Evolutionary conservation across 2,888 invertebrate species (phyloP).

Genomic region (Cerceris ruficornis): DNA sequence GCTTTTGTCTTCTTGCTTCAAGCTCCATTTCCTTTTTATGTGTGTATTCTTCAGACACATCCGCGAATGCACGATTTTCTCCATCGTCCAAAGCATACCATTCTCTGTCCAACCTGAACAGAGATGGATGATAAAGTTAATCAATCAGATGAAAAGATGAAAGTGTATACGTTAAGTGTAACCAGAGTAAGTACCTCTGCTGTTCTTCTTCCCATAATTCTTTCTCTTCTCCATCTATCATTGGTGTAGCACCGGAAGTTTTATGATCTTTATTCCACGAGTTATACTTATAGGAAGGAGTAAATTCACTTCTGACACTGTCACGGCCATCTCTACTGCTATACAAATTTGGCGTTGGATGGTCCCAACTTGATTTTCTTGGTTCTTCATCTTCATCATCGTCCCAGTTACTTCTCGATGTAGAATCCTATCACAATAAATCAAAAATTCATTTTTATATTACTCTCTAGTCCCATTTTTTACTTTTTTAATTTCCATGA

Average conservation of each 20-base stretch:
- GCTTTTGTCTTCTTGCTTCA: conserved; percentile 93
- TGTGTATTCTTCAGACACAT: conserved; percentile 95
- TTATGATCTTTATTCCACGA: conserved; percentile 88
- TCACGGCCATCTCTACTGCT: conserved; percentile 77
- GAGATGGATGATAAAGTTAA: not conserved
- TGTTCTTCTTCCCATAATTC: conserved; percentile 96
- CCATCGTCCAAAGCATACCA: conserved; percentile 99
- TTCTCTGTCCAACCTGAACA: conserved; percentile 91
- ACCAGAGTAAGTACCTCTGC: conserved; percentile 79
- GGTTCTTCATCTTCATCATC: conserved; percentile 85
- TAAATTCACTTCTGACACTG: conserved; percentile 85
- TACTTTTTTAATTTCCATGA: too few relatives aligned
- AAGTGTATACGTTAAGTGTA: not conserved
- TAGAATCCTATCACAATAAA: conserved; percentile 80
- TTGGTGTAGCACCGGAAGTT: conserved; percentile 86
- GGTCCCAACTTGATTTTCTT: conserved; percentile 94
- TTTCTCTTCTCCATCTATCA: conserved; percentile 85
- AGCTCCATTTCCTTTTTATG: conserved; percentile 96
- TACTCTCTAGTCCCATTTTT: too few relatives aligned
- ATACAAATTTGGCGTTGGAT: conserved; percentile 91
- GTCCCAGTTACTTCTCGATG: conserved; percentile 89
- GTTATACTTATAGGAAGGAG: conserved; percentile 94
- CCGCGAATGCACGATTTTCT: conserved; percentile 95
- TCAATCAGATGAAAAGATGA: not conserved
- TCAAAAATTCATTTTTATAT: not conserved